Evolutionary conservation across 2,888 invertebrate genomes (phyloP).

Genomic region (Clistopyga incitator): DNA sequence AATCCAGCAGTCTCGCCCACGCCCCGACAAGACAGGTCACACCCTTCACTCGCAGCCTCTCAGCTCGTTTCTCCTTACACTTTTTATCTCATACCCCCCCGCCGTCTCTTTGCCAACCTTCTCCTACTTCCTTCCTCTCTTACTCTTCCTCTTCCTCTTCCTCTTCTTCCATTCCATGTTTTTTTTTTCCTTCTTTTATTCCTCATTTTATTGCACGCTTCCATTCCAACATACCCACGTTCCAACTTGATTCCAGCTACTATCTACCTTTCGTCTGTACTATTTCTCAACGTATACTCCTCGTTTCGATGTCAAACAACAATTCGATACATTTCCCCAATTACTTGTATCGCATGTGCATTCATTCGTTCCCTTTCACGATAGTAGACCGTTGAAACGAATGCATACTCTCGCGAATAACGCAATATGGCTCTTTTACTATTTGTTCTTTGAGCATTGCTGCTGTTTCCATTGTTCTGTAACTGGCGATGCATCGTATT

Average conservation of each 20-base stretch:
- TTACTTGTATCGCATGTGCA: constrained; percentile 20
- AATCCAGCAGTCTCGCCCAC: constrained; percentile 76
- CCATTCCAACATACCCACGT: neutral
- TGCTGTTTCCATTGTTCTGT: neutral
- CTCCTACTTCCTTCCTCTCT: constrained; percentile 11
- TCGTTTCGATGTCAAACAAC: constrained; percentile 4
- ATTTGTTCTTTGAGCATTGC: neutral
- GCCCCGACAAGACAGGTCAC: constrained; percentile 74
- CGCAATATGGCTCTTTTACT: neutral
- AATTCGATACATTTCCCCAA: neutral
- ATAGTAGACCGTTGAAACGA: neutral
- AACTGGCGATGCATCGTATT: no score
- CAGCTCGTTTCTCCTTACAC: constrained; percentile 69
- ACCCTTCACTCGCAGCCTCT: constrained; percentile 76
- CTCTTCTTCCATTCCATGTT: constrained; percentile 14
- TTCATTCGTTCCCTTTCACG: neutral
- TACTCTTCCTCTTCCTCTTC: constrained; percentile 19
- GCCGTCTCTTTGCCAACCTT: no score
- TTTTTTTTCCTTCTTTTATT: constrained; percentile 14
- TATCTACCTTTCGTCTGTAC: neutral
- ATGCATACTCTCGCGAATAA: neutral
- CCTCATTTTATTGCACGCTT: constrained; percentile 29
- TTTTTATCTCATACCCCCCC: constrained; percentile 50
- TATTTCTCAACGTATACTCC: neutral
- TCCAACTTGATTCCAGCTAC: constrained; percentile 23